Evolutionary conservation across 2,797 vertebrate genomes (phyloP), one percentile per base, ranked within the genome.

Genomic region (Lophotriccus pileatus): DNA sequence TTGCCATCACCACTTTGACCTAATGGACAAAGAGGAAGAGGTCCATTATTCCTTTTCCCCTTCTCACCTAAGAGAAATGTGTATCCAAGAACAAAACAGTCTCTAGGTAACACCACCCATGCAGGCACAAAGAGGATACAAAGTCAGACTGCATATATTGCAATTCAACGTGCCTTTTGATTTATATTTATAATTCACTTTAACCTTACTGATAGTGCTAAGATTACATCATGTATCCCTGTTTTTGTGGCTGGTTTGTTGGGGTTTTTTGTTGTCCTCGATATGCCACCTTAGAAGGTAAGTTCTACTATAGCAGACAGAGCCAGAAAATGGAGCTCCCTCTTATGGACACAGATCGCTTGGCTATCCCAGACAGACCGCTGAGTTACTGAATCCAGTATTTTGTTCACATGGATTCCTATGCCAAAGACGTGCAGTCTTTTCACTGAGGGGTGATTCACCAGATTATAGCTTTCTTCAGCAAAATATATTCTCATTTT

Each of bases 1-100:
- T 98, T 99, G 37, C 99, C 99, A 62, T 99, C 99, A 90, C 99
- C 99, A 4, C 98, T 98, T 97, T 99, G 99, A 97, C 98, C 99
- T 99, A 91, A 10, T 25, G 32, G 90, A 95, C 34, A 95, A 95
- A 95, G 37, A 94, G 53, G 14, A 95, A 96, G 60, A 66, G 76
- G 39, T 53, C 41, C 9, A 32, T 94, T 95, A 72, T 58, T 88
- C 79, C 23, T 78, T 14, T 67, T 3, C 49, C 49, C 21, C 6
- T 41, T 21, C 4, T 37, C 32, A 68, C 30, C 34, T 56, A 89
- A 84, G 60, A 80, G 47, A 68, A 85, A 69, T 30, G 16, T n/a
- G 25, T 55, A 89, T 49, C 32, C 14, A 73, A 75, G 72, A 18
- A 81, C 15, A 18, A 75, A 91, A 70, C 0, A 84, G 30, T 47